Evolutionary conservation across 2,888 invertebrate species (phyloP).

Genomic region (Syrphus vitripennis): DNA sequence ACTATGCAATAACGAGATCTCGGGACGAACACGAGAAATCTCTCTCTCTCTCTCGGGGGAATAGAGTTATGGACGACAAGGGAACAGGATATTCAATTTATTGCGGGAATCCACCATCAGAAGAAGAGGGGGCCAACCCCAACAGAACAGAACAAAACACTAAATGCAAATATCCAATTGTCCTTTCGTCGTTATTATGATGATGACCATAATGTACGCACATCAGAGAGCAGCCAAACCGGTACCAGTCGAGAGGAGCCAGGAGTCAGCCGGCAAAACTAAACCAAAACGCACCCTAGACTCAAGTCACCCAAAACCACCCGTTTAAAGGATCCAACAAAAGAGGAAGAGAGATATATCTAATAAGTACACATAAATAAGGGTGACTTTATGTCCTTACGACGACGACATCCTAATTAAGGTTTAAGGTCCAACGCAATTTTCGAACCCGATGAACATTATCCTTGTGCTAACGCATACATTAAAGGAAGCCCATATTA

Average conservation of each 20-base stretch:
- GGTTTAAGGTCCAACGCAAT: slow-evolving; percentile 71
- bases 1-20: background rate
- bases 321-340: background rate
- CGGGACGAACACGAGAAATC: background rate
- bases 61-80: slow-evolving; percentile 35
- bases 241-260: too few species aligned
- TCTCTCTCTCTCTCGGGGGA: background rate
- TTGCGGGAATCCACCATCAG: slow-evolving; percentile 20
- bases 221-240: too few species aligned
- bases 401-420: slow-evolving; percentile 71
- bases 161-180: slow-evolving; percentile 69
- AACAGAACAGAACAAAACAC: slow-evolving; percentile 17
- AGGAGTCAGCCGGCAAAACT: background rate
- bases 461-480: slow-evolving; percentile 44
- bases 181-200: slow-evolving; percentile 60
- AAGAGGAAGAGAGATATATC: slow-evolving; percentile 44
- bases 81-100: slow-evolving; percentile 66
- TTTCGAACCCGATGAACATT: slow-evolving; percentile 70
- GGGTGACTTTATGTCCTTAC: slow-evolving; percentile 68
- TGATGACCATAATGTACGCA: slow-evolving; percentile 51
- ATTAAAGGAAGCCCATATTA: background rate
- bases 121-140: background rate
- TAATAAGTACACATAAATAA: slow-evolving; percentile 71
- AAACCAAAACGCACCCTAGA: background rate
- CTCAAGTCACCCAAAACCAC: too few species aligned